These are phyloP conservation scores for Conops quadrifasciatus DNA, from an alignment of 2,888 invertebrate genomes.

Conservation along the genomic window DNA sequence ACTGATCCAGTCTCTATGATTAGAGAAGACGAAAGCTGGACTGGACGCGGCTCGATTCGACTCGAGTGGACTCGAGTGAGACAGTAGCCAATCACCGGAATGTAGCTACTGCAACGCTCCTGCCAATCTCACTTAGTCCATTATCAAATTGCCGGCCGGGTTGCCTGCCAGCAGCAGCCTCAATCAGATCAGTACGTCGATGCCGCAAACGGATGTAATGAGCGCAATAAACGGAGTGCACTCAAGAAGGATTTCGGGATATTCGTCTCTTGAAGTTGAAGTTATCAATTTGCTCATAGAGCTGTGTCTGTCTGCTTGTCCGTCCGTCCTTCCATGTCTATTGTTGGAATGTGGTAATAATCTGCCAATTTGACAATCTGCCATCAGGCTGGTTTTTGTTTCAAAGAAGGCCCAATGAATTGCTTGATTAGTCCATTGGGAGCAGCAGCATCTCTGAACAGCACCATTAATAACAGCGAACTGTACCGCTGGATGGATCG, in stretches of 20 bases:
- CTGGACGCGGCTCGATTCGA: background rate
- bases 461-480: too few relatives aligned
- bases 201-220: slow-evolving; percentile 39
- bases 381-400: slow-evolving; percentile 36
- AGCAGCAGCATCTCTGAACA: slow-evolving; percentile 40
- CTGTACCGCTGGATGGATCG: too few relatives aligned
- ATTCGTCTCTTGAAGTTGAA: too few relatives aligned
- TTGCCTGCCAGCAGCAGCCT: background rate
- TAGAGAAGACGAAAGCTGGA: background rate
- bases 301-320: slow-evolving; percentile 17
- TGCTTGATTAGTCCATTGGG: slow-evolving; percentile 45
- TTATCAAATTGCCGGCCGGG: slow-evolving; percentile 6
- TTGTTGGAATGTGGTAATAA: slow-evolving; percentile 3
- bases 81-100: background rate
- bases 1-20: slow-evolving; percentile 6
- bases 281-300: too few relatives aligned
- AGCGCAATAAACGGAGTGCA: too few relatives aligned
- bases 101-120: background rate
- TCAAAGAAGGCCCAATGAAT: slow-evolving; percentile 44
- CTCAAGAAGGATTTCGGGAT: too few relatives aligned
- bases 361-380: slow-evolving; percentile 27
- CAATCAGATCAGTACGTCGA: slow-evolving; percentile 6
- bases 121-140: slow-evolving; percentile 3
- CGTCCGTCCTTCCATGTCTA: slow-evolving; percentile 1
- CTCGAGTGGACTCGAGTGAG: background rate